These are phyloP conservation scores for Recurvirostra avosetta DNA, from an alignment of 2,113 vertebrate species.

Conservation along the genomic window DNA sequence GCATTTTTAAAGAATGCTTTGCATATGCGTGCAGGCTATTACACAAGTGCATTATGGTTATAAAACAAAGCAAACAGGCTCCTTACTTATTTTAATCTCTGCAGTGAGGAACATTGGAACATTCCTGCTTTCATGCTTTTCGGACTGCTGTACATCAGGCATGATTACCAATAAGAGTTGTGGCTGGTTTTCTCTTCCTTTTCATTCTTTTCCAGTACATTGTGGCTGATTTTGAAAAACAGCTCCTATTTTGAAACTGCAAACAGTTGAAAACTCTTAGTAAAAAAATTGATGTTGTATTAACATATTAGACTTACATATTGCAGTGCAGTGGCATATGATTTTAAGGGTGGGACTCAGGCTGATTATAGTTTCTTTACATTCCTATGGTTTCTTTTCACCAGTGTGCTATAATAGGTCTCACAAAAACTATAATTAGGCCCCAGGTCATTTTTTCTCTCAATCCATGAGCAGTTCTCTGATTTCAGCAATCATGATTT, in stretches of 20 bases:
- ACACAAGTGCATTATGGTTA: neutral
- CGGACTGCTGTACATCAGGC: neutral
- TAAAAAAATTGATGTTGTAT: neutral
- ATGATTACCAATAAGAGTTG: neutral
- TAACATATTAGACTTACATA: neutral
- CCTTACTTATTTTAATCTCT: neutral
- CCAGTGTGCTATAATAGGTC: neutral
- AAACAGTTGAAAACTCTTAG: neutral
- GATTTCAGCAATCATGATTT: neutral
- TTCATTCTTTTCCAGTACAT: neutral
- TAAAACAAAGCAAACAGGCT: neutral
- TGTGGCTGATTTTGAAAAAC: neutral
- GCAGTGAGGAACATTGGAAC: neutral
- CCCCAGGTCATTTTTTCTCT: neutral
- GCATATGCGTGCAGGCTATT: neutral
- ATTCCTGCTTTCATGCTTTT: neutral
- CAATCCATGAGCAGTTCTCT: neutral
- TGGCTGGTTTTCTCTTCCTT: neutral
- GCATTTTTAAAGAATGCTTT: neutral
- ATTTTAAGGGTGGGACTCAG: neutral
- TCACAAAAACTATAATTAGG: neutral
- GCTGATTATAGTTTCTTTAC: neutral
- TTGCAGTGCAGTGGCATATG: neutral
- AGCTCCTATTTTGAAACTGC: neutral
- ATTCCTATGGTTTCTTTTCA: neutral